Evolutionary conservation across 2,113 vertebrate genomes (phyloP), one percentile per base, ranked within the genome.

Genomic region (Gnathonemus longibarbis): DNA sequence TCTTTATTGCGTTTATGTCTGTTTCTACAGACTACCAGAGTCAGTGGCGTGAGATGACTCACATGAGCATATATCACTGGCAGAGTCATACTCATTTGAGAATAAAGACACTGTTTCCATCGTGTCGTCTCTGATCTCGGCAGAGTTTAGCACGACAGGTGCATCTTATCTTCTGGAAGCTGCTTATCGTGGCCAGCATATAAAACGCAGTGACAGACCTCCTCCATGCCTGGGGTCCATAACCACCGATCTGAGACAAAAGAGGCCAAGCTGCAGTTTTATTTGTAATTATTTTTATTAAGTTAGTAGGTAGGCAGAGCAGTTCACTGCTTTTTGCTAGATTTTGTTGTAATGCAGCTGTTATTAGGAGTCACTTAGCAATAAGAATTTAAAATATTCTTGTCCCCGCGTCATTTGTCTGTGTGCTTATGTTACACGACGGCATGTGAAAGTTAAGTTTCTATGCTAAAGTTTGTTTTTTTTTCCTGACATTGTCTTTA

Each of bases 401-500:
- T 6, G 74, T 21, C 74, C 74, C 35, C 1, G 0, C 6, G 15
- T 39, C 35, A 42, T 77, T 39, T 19, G 35, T 45, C 46, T 53
- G 13, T 90, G 50, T 90, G 92, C 90, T 92, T 90, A 88, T 90
- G 35, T 88, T 39, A 77, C 85, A 87, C 52, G 17, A 39, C 66
- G 88, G 45, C 93, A 93, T 92, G 92, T 88, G 89, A 46, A 74
- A 89, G 83, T 53, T 90, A 45, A 90, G 62, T 49, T 90, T 88
- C 89, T 90, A 92, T 90, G 74, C 86, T 86, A 42, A 80, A 80
- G 5, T 90, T 93, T 62, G 84, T 93, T 91, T 90, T 93, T 80
- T 91, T 91, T 91, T 92, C 94, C 94, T 94, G 93, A 74, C 77
- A 86, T 89, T 92, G 84, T 89, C 90, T 93, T 92, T 93, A 91